Base-by-base conservation (phyloP, 2,113 vertebrate species). In the Odobenus rosmarus region DNA sequence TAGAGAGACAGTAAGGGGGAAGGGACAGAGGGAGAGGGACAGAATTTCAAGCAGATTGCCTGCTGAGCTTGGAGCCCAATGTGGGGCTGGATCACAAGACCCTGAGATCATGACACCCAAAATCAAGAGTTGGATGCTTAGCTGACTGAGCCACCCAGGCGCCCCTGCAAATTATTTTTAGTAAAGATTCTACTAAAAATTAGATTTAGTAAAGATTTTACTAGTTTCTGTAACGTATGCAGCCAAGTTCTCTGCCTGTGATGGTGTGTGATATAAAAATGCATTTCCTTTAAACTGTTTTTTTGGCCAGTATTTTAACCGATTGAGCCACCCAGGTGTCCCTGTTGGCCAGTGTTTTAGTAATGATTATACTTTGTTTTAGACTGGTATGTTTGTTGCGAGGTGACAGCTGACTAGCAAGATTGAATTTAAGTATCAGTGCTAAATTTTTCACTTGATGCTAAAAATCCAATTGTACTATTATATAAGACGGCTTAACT, bases 331-430 rank as follows among this genome's bases (percentile, higher is more conserved):
- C 46, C 46, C 46, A 46, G 46, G 46, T 46, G 8, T 46, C 46
- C 46, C 46, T 46, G 24, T 59, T 72, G 31, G n/a, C 36, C 26
- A 51, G 59, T 59, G 11, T 88, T 91, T 93, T 62, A 77, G 49
- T 81, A 85, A 71, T 62, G 64, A 61, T 88, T 93, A 93, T 82
- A 74, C 28, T 80, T 88, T 91, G 19, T 76, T 95, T 95, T 86
- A 64, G 88, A 36, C 55, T 46, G 21, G 14, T 72, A 11, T 51
- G 26, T 83, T 69, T 77, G 42, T 83, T 69, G 51, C 9, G 13
- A 39, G 55, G 49, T 90, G 33, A 49, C 89, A 84, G 59, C 12
- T 77, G 42, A 85, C 46, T 39, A 53, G 55, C 4, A n/a, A 71
- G 79, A 71, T 13, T 71, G 82, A 89, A 62, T 82, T 77, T 26